Evolutionary conservation across 2,113 vertebrate genomes (phyloP).

Genomic region (Pelvicachromis taeniatus): DNA sequence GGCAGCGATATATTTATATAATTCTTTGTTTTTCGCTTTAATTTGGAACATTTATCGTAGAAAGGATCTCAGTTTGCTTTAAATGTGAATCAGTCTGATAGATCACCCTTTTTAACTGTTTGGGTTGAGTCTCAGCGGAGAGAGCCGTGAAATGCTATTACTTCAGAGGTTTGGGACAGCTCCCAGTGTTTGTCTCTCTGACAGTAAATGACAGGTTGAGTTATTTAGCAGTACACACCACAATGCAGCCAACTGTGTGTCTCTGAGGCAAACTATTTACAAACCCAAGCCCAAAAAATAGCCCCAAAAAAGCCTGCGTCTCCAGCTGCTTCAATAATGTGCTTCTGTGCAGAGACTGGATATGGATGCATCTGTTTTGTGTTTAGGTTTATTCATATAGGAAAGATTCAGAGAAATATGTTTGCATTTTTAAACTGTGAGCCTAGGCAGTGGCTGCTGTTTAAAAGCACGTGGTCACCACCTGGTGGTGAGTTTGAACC

Average conservation of each 20-base stretch:
- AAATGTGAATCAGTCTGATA: background rate
- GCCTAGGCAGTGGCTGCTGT: background rate
- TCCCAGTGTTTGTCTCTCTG: background rate
- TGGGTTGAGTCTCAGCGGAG: background rate
- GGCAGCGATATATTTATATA: background rate
- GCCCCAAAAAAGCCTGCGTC: background rate
- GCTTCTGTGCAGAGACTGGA: background rate
- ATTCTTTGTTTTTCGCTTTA: background rate
- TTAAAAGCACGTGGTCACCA: slow-evolving; percentile 25
- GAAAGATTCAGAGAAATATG: background rate
- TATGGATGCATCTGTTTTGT: background rate
- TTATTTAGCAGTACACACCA: background rate
- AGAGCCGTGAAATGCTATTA: background rate
- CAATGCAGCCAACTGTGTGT: background rate
- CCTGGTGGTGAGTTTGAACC: slow-evolving; percentile 36
- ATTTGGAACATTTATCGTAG: background rate
- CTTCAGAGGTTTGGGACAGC: background rate
- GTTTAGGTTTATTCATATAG: background rate
- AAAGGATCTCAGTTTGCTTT: background rate
- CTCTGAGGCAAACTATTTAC: background rate
- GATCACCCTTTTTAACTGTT: background rate
- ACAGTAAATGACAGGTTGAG: background rate
- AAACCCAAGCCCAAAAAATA: background rate
- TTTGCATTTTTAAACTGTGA: background rate
- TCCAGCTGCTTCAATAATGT: background rate